These are phyloP conservation scores for Omphaloscelis lunosa DNA, from an alignment of 2,888 invertebrate genomes.

Conservation along the genomic window DNA sequence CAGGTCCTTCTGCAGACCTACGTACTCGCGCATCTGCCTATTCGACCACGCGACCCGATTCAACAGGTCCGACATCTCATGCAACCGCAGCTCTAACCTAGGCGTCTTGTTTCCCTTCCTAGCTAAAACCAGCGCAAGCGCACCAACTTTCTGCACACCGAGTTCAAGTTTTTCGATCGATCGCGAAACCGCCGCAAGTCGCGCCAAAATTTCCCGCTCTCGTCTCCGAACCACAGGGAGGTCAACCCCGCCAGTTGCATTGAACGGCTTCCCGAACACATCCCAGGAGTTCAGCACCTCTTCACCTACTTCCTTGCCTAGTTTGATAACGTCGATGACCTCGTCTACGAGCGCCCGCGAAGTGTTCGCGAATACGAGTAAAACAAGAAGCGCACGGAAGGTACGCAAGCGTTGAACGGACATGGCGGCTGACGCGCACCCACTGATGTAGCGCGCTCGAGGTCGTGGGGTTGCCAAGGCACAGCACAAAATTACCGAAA, in stretches of 20 bases:
- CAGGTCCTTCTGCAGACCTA: slow-evolving; percentile 87
- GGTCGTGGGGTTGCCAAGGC: slow-evolving; percentile 79
- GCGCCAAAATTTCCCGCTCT: slow-evolving; percentile 91
- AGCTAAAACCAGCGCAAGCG: slow-evolving; percentile 80
- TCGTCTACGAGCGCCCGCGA: slow-evolving; percentile 89
- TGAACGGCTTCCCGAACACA: slow-evolving; percentile 90
- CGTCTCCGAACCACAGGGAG: slow-evolving; percentile 91
- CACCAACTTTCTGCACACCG: slow-evolving; percentile 77
- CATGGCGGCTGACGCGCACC: slow-evolving; percentile 83
- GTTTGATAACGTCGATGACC: slow-evolving; percentile 91
- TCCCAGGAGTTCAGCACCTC: slow-evolving; percentile 92
- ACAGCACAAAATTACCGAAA: slow-evolving; percentile 40
- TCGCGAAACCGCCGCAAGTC: slow-evolving; percentile 79
- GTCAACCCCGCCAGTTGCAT: slow-evolving; percentile 89
- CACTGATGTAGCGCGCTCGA: slow-evolving; percentile 78
- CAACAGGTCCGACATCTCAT: slow-evolving; percentile 91
- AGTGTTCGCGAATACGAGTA: slow-evolving; percentile 75
- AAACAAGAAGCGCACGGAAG: slow-evolving; percentile 77
- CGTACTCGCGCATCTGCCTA: slow-evolving; percentile 91
- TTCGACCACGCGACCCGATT: slow-evolving; percentile 91
- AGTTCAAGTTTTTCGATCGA: slow-evolving; percentile 80
- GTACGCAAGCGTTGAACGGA: slow-evolving; percentile 78
- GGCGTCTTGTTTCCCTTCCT: slow-evolving; percentile 82
- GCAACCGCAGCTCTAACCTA: slow-evolving; percentile 91
- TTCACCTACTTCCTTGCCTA: slow-evolving; percentile 91